Conservation (phyloP, 2,888 invertebrate species). For the Tenthredo amoena region DNA sequence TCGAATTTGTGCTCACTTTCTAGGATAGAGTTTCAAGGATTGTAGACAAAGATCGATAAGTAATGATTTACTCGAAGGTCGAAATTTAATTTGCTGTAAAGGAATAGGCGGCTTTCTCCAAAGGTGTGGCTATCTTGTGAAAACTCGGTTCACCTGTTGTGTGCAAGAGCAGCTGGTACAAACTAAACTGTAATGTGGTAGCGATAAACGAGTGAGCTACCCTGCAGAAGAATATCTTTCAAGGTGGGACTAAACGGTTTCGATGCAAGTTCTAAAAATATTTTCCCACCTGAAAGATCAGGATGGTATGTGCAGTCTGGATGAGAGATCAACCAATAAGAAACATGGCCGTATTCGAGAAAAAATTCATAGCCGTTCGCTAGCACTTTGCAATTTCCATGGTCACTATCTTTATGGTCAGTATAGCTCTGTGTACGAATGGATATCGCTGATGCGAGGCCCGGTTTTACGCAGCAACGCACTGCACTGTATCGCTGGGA, state of each 20-base stretch:
- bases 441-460: conserved; percentile 28
- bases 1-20: not conserved
- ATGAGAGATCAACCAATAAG: conserved; percentile 26
- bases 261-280: not conserved
- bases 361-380: conserved; percentile 8
- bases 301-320: not conserved
- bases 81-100: conserved; percentile 27
- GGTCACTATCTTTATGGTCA: conserved; percentile 48
- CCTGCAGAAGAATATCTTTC: conserved; percentile 2
- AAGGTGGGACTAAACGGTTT: conserved; percentile 31
- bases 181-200: conserved; percentile 9
- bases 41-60: conserved; percentile 24
- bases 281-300: not conserved
- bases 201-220: conserved; percentile 26
- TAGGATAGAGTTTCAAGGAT: not conserved
- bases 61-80: conserved; percentile 8
- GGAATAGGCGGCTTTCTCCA: conserved; percentile 13
- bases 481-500: not conserved
- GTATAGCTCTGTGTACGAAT: conserved; percentile 36
- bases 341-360: not conserved
- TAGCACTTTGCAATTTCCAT: conserved; percentile 38
- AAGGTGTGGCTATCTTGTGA: not conserved
- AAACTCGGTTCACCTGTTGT: conserved; percentile 47
- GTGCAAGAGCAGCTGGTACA: conserved; percentile 33
- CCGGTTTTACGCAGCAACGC: conserved; percentile 46